These are phyloP conservation scores for Cordilura impudica DNA, from an alignment of 2,888 invertebrate genomes.

Conservation along the genomic window DNA sequence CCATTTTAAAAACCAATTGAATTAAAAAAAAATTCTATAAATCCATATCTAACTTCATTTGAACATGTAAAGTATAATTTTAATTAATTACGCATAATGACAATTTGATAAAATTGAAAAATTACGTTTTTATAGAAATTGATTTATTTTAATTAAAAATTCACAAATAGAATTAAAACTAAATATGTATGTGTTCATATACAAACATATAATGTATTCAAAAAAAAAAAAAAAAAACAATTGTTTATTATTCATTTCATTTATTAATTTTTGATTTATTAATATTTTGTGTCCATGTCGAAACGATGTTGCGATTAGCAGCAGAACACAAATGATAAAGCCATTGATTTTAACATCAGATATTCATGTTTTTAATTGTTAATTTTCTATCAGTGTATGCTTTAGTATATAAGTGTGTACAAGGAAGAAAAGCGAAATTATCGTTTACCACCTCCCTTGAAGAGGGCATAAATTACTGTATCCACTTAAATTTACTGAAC, in stretches of 20 bases:
- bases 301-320: conserved; percentile 52
- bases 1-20: too few relatives aligned
- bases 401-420: too few relatives aligned
- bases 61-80: conserved; percentile 67
- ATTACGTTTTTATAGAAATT: conserved; percentile 73
- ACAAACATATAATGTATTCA: conserved; percentile 9
- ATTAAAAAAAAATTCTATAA: too few relatives aligned
- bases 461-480: too few relatives aligned
- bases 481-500: too few relatives aligned
- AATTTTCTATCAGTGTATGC: too few relatives aligned
- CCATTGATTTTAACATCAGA: neutral
- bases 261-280: conserved; percentile 58
- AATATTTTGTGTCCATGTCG: conserved; percentile 25
- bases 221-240: conserved; percentile 37
- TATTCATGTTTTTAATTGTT: too few relatives aligned
- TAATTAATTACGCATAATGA: conserved; percentile 75
- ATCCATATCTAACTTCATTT: conserved; percentile 70
- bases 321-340: conserved; percentile 39
- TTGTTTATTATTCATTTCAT: conserved; percentile 42
- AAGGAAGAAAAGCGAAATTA: too few relatives aligned
- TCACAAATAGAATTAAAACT: conserved; percentile 59
- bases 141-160: conserved; percentile 76
- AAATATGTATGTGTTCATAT: neutral
- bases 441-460: too few relatives aligned
- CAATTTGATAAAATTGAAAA: conserved; percentile 76